phyloP scores from a whole-genome alignment of 2,113 vertebrate genomes.

The Pterocles orientalis region DNA sequence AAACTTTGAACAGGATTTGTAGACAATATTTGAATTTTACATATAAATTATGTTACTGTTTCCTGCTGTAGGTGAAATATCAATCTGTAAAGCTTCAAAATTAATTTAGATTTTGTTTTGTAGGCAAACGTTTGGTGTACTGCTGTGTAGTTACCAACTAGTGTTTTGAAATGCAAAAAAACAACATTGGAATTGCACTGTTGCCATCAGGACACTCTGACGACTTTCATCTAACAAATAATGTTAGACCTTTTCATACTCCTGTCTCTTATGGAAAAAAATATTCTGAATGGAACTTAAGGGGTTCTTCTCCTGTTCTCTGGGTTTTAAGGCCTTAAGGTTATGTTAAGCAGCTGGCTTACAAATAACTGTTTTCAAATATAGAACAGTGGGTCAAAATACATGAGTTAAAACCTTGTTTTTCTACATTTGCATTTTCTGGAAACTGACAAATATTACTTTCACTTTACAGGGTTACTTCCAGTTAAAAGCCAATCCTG shows the following conservation, averaged over 20 bases:
- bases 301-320: background rate
- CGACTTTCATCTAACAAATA: background rate
- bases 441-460: background rate
- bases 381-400: background rate
- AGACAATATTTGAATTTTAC: background rate
- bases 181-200: background rate
- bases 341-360: background rate
- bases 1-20: background rate
- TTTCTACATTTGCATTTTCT: background rate
- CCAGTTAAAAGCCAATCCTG: slow-evolving; percentile 97
- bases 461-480: slow-evolving; percentile 88
- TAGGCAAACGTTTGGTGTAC: background rate
- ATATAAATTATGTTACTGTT: background rate
- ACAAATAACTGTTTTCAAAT: background rate
- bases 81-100: background rate
- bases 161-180: background rate
- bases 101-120: background rate
- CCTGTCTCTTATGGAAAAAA: background rate
- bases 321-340: background rate
- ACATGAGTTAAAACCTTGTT: background rate
- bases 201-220: background rate
- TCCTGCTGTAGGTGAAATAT: background rate
- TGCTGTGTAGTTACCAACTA: background rate
- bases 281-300: background rate
- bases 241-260: background rate